phyloP scores from a whole-genome alignment of 1,140 invertebrate genomes.

The Anadara kagoshimensis region DNA sequence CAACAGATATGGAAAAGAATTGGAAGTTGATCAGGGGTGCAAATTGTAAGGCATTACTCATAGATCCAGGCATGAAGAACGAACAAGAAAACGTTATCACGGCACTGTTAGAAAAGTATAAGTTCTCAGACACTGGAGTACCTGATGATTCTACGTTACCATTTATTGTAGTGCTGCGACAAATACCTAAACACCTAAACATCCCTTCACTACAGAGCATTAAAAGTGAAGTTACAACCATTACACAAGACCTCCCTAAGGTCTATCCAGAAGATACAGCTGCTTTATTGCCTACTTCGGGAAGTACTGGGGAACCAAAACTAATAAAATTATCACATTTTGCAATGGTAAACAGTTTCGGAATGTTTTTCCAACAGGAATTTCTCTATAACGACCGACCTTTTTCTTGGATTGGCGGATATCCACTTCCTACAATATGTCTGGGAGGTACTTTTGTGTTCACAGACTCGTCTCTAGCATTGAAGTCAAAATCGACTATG shows the following conservation, averaged over 20 bases:
- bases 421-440: no score
- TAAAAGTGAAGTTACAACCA: background rate
- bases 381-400: no score
- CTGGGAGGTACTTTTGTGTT: no score
- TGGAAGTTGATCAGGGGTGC: conserved; percentile 7
- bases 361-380: no score
- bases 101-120: background rate
- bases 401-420: no score
- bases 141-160: background rate
- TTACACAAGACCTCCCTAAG: no score
- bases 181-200: background rate
- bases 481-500: no score
- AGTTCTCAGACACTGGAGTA: background rate
- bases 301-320: no score
- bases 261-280: no score
- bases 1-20: conserved; percentile 1
- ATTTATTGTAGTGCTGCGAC: conserved; percentile 1
- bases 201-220: background rate
- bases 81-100: background rate
- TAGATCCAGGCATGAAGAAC: conserved; percentile 8
- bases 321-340: no score
- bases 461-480: no score
- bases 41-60: conserved; percentile 4
- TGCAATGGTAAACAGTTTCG: background rate
- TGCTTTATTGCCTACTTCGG: no score